These are phyloP conservation scores for Drosophila neocordata DNA, from an alignment of 1,140 invertebrate genomes.

Conservation along the genomic window DNA sequence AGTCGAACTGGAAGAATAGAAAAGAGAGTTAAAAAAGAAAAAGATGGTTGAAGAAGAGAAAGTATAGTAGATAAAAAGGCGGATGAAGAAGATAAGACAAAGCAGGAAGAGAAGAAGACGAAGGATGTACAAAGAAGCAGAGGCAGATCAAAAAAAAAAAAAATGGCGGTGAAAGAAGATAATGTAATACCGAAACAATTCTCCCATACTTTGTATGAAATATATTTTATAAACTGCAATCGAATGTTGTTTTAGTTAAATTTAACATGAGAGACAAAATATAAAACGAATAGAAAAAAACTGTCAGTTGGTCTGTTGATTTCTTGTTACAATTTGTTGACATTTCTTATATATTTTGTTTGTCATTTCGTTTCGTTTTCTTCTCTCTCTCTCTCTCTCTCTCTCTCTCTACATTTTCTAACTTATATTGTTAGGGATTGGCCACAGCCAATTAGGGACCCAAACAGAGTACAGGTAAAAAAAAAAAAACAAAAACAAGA, in stretches of 20 bases:
- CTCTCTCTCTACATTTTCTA: neutral
- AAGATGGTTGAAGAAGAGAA: neutral
- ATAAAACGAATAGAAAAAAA: too few relatives aligned
- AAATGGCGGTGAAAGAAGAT: neutral
- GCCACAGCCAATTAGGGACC: constrained; percentile 71
- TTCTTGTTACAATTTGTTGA: constrained; percentile 81
- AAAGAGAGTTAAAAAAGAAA: neutral
- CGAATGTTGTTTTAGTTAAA: too few relatives aligned
- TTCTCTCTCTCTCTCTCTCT: neutral
- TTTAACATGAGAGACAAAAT: too few relatives aligned
- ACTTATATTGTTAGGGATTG: constrained; percentile 9
- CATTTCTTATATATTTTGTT: constrained; percentile 66
- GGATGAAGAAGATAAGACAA: too few relatives aligned
- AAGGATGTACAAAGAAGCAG: neutral
- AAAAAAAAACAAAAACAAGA: neutral
- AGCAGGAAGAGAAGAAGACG: neutral
- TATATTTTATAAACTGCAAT: too few relatives aligned
- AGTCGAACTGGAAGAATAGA: too few relatives aligned
- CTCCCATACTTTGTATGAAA: too few relatives aligned
- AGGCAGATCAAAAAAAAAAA: too few relatives aligned
- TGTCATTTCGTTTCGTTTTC: neutral
- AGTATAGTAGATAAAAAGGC: neutral
- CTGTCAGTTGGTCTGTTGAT: constrained; percentile 65
- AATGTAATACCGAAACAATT: too few relatives aligned
- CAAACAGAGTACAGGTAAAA: constrained; percentile 42